phyloP scores from a whole-genome alignment of 2,888 invertebrate genomes.

The Scaptomyza tumidula region DNA sequence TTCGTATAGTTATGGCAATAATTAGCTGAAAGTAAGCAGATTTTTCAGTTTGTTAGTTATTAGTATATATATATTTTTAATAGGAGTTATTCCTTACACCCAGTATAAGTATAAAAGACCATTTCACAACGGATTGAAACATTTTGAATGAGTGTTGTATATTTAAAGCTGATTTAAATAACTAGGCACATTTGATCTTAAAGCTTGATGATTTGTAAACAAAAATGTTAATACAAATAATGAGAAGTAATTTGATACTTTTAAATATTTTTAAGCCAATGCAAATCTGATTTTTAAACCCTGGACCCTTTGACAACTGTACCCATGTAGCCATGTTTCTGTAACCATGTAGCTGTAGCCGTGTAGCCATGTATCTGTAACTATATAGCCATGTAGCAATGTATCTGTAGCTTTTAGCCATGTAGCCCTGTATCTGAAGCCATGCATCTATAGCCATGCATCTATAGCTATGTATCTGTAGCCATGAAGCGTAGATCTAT shows the following conservation, averaged over 20 bases:
- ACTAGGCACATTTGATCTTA: slow-evolving; percentile 1
- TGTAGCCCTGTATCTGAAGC: too few species aligned
- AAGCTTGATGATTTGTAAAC: neutral
- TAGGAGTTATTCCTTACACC: slow-evolving; percentile 28
- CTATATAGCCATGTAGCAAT: too few species aligned
- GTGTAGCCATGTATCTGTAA: too few species aligned
- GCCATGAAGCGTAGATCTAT: too few species aligned
- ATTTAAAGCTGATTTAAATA: neutral
- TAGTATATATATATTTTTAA: too few species aligned
- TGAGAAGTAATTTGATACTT: neutral
- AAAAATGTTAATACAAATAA: neutral
- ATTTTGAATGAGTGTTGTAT: slow-evolving; percentile 8
- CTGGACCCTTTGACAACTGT: too few species aligned
- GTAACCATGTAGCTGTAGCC: too few species aligned
- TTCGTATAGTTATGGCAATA: slow-evolving; percentile 35
- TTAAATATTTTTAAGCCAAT: slow-evolving; percentile 5
- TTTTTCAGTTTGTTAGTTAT: neutral
- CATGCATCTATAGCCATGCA: too few species aligned
- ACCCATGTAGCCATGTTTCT: too few species aligned
- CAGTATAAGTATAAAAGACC: neutral
- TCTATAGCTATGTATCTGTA: too few species aligned
- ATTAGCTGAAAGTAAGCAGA: slow-evolving; percentile 9
- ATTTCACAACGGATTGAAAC: slow-evolving; percentile 10
- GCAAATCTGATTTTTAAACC: slow-evolving; percentile 5
- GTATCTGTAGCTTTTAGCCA: too few species aligned